Evolutionary conservation across 1,140 invertebrate species (phyloP), one percentile per base, ranked within the genome.

Genomic region (Drosophila punjabiensis): DNA sequence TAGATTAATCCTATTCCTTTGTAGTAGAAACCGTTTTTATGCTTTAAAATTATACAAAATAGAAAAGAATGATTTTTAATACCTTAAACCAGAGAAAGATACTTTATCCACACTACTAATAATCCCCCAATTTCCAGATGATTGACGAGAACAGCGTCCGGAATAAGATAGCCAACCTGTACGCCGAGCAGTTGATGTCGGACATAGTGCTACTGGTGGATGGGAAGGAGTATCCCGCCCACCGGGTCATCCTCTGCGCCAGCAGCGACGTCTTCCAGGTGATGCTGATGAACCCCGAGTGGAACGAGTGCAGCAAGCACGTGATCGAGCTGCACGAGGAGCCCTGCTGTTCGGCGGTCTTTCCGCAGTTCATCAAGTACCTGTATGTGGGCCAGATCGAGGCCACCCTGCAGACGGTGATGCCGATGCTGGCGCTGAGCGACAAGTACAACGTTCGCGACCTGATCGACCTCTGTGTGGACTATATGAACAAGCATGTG

Each of bases 381-480:
- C 96, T 99, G 92, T 99, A 99, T 94, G 98, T 98, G 4, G 98
- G 98, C 20, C 96, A 97, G 93, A 97, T 99, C 77, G 94, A 96
- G 81, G 96, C 99, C 76, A 97, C 96, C 35, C 95, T 98, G 83
- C 94, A 95, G 41, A 96, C 96, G 62, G 98, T 98, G 28, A 95
- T 98, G 92, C 96, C 98, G 14, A 95, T 99, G 73, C 94, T 99
- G 33, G 97, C 96, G 7, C 93, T 99, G 41, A 98, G 97, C 35
- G 98, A 99, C 93, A 99, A 99, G 94, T 99, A 99, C 93, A 98
- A 98, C 94, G 97, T 99, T 7, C 96, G 96, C 95, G 98, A 98
- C 94, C 94, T 99, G 79, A 96, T 97, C 68, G 94, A 94, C 6
- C 93, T 98, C 16, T 98, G 98, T 91, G 94, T 98, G 32, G 95